Evolutionary conservation across 2,113 vertebrate species (phyloP).

Genomic region (Heptranchias perlo): DNA sequence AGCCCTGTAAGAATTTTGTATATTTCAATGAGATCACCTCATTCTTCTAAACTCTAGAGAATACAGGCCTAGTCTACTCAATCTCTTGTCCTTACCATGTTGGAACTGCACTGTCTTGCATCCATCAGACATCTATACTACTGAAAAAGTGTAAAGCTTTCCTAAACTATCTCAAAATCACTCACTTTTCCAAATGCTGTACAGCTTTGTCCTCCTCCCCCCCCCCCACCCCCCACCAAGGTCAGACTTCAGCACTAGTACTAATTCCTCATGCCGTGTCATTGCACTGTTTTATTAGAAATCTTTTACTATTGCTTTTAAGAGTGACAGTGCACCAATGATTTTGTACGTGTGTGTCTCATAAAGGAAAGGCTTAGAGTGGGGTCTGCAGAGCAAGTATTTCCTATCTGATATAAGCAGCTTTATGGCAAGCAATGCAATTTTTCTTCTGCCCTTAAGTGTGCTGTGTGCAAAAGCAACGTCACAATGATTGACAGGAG

Average conservation of each 20-base stretch:
- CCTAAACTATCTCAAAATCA: not conserved
- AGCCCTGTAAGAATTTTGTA: too few species aligned
- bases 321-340: not conserved
- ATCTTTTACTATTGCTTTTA: not conserved
- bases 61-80: too few species aligned
- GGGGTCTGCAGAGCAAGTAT: not conserved
- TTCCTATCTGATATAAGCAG: not conserved
- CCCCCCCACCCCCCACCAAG: not conserved
- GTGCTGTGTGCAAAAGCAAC: constrained; percentile 33
- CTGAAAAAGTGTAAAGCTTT: not conserved
- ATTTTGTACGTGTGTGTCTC: not conserved
- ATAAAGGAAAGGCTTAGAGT: not conserved
- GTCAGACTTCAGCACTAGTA: not conserved
- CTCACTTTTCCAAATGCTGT: not conserved
- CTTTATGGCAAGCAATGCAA: constrained; percentile 8
- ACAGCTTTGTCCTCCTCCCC: not conserved
- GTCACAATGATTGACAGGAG: constrained; percentile 24
- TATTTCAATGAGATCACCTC: too few species aligned
- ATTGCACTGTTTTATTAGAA: not conserved
- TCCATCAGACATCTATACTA: not conserved
- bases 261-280: not conserved
- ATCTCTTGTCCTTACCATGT: not conserved
- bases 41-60: too few species aligned
- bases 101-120: not conserved
- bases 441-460: not conserved